Evolutionary conservation across 1,140 invertebrate species (phyloP).

Genomic region (Drosophila bipectinata): DNA sequence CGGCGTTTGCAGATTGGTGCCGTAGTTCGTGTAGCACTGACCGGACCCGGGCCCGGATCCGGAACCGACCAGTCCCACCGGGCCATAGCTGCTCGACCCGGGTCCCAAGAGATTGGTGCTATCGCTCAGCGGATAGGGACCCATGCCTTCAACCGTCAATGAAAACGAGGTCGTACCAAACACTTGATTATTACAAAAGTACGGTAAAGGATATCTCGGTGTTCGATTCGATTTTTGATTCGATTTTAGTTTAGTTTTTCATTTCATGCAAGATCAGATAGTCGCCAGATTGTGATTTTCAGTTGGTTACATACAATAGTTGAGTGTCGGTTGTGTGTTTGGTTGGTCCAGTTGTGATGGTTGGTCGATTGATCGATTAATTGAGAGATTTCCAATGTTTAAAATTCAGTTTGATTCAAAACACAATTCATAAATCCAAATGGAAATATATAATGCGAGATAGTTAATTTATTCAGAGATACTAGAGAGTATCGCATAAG

Average conservation of each 20-base stretch:
- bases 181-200: slow-evolving; percentile 70
- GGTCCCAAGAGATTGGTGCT: slow-evolving; percentile 83
- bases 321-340: slow-evolving; percentile 46
- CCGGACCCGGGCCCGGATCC: slow-evolving; percentile 38
- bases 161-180: slow-evolving; percentile 84
- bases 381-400: slow-evolving; percentile 45
- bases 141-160: slow-evolving; percentile 84
- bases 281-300: slow-evolving; percentile 52
- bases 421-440: slow-evolving; percentile 52
- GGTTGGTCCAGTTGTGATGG: slow-evolving; percentile 30
- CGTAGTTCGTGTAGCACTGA: slow-evolving; percentile 83
- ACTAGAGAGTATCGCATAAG: slow-evolving; percentile 19
- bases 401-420: slow-evolving; percentile 46
- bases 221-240: slow-evolving; percentile 10
- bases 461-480: slow-evolving; percentile 48
- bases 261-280: slow-evolving; percentile 63
- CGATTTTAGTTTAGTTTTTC: slow-evolving; percentile 31
- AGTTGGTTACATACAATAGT: slow-evolving; percentile 70
- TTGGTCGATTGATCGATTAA: slow-evolving; percentile 38
- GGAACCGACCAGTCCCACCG: slow-evolving; percentile 26
- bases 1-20: slow-evolving; percentile 82
- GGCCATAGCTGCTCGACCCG: slow-evolving; percentile 63
- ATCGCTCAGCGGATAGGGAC: slow-evolving; percentile 84
- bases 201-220: slow-evolving; percentile 23
- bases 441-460: slow-evolving; percentile 50